phyloP scores from a whole-genome alignment of 2,888 invertebrate species.

The Caenorhabditis imperialis region DNA sequence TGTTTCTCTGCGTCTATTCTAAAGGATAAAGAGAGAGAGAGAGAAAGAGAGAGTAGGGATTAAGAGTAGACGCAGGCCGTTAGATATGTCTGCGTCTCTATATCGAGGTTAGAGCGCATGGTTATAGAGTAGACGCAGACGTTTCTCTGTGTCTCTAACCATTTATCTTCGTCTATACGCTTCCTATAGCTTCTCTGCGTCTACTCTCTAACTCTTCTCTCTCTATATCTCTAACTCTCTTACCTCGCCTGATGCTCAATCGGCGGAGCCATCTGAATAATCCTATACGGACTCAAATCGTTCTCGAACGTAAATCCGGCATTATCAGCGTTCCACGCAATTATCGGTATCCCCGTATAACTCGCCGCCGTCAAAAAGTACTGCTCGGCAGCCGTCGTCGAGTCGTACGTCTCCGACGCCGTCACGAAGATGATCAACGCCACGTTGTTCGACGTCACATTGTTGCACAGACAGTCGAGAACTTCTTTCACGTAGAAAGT shows the following conservation, averaged over 20 bases:
- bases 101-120: no score
- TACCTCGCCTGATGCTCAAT: slow-evolving; percentile 95
- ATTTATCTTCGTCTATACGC: no score
- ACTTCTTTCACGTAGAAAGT: slow-evolving; percentile 73
- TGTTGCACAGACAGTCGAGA: slow-evolving; percentile 74
- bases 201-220: no score
- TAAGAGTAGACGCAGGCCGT: no score
- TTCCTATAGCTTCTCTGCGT: no score
- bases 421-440: slow-evolving; percentile 74
- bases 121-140: no score
- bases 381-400: slow-evolving; percentile 71
- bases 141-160: no score
- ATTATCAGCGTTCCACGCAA: slow-evolving; percentile 98
- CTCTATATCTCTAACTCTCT: no score
- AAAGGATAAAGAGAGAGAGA: no score
- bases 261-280: slow-evolving; percentile 92
- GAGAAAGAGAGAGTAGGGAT: no score
- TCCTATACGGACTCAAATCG: slow-evolving; percentile 67
- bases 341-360: slow-evolving; percentile 88
- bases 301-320: slow-evolving; percentile 83
- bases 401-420: slow-evolving; percentile 72
- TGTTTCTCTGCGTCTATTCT: no score
- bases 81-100: no score
- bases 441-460: slow-evolving; percentile 64
- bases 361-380: slow-evolving; percentile 69